Conservation (phyloP, 2,888 invertebrate genomes). For the Chrysolina oricalcia region DNA sequence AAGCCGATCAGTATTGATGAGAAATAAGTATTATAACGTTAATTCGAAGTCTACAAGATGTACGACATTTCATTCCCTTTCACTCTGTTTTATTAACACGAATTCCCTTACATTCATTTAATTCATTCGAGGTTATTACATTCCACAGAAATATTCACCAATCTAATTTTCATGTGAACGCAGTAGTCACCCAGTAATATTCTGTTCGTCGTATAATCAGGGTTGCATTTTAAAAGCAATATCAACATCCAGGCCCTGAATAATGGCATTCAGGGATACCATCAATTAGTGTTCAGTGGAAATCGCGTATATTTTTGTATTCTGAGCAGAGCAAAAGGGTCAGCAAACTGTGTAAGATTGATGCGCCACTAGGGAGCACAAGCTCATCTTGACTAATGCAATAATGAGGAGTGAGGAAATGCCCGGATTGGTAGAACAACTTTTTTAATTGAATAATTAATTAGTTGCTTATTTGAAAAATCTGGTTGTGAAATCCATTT, state of each 20-base stretch:
- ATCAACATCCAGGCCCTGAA: not conserved
- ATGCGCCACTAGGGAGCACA: conserved; percentile 23
- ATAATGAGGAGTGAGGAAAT: conserved; percentile 32
- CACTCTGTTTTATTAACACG: not conserved
- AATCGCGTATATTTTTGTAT: conserved; percentile 17
- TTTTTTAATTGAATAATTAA: conserved; percentile 18
- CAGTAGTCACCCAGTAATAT: conserved; percentile 15
- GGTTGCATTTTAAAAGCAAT: not conserved
- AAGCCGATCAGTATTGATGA: not conserved
- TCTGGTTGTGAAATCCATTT: not conserved
- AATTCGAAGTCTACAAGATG: not conserved
- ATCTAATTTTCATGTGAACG: conserved; percentile 30
- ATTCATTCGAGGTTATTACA: conserved; percentile 30
- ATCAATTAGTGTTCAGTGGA: not conserved
- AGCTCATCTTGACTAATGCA: conserved; percentile 31
- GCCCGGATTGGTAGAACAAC: not conserved
- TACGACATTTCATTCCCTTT: not conserved
- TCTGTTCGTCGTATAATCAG: not conserved
- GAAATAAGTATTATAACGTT: not conserved
- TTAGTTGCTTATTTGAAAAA: conserved; percentile 8
- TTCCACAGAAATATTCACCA: conserved; percentile 17
- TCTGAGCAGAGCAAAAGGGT: conserved; percentile 28
- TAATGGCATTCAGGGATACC: not conserved
- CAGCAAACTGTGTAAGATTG: conserved; percentile 29
- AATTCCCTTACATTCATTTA: conserved; percentile 19